Evolutionary conservation across 2,888 invertebrate genomes (phyloP).

Genomic region (Oligia fasciuncula): DNA sequence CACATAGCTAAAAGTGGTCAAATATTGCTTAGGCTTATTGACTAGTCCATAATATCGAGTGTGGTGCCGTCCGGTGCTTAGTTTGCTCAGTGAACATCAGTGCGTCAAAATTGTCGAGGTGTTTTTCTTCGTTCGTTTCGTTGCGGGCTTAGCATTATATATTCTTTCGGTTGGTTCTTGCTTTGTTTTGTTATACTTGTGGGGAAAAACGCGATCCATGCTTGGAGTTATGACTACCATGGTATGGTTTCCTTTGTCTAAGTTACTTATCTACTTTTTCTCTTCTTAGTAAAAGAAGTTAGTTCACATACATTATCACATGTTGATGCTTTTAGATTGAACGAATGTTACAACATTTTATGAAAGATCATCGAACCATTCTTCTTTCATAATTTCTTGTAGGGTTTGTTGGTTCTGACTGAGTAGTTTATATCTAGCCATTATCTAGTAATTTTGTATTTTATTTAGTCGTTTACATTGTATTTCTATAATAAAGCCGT

Average conservation of each 20-base stretch:
- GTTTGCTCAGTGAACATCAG: slow-evolving; percentile 84
- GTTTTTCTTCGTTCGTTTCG: slow-evolving; percentile 83
- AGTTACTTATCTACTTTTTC: slow-evolving; percentile 80
- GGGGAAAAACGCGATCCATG: slow-evolving; percentile 88
- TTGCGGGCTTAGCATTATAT: slow-evolving; percentile 84
- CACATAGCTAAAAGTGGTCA: slow-evolving; percentile 73
- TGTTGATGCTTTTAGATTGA: slow-evolving; percentile 71
- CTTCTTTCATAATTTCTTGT: slow-evolving; percentile 67
- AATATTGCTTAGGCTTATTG: slow-evolving; percentile 72
- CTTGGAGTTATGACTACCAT: slow-evolving; percentile 90
- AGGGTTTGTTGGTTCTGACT: slow-evolving; percentile 68
- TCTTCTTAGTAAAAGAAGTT: slow-evolving; percentile 82
- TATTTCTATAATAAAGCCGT: slow-evolving; percentile 58
- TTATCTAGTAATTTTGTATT: slow-evolving; percentile 60
- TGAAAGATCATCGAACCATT: slow-evolving; percentile 60
- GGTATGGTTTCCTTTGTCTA: slow-evolving; percentile 90
- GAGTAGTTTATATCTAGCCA: slow-evolving; percentile 66
- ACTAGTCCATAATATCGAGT: slow-evolving; percentile 71
- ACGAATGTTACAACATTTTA: slow-evolving; percentile 66
- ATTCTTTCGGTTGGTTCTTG: slow-evolving; percentile 77
- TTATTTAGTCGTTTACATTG: slow-evolving; percentile 61
- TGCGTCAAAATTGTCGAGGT: slow-evolving; percentile 83
- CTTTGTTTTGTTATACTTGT: slow-evolving; percentile 83
- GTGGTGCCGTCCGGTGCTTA: slow-evolving; percentile 88
- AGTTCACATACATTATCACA: slow-evolving; percentile 76